Conservation (phyloP, 2,113 vertebrate genomes). For the Plecotus auritus region DNA sequence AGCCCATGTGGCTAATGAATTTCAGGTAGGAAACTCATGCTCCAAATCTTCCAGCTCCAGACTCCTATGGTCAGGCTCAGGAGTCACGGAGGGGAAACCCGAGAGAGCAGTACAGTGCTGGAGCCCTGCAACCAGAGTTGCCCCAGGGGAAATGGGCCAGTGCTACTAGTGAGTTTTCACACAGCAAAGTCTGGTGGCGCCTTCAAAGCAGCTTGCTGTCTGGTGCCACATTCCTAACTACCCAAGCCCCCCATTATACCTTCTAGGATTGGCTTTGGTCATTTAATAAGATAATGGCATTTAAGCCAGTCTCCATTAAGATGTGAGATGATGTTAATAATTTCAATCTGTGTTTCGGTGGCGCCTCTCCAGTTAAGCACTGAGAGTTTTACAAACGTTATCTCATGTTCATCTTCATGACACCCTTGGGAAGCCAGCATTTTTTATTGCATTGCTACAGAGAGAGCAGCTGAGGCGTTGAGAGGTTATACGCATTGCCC, state of each 20-base stretch:
- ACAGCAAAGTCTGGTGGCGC: not conserved
- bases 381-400: slow-evolving; percentile 37
- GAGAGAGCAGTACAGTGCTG: not conserved
- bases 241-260: slow-evolving; percentile 17
- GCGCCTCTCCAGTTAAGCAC: slow-evolving; percentile 37
- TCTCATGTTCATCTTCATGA: slow-evolving; percentile 53
- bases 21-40: not conserved
- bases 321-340: slow-evolving; percentile 47
- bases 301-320: slow-evolving; percentile 40
- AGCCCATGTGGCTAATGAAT: not conserved
- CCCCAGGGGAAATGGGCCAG: not conserved
- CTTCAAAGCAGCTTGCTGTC: slow-evolving; percentile 17
- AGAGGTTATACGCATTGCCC: slow-evolving; percentile 3
- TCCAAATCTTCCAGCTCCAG: not conserved
- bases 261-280: slow-evolving; percentile 49
- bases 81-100: not conserved
- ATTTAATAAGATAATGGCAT: slow-evolving; percentile 61
- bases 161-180: not conserved
- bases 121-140: not conserved
- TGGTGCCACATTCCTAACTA: slow-evolving; percentile 1
- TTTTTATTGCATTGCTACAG: not conserved
- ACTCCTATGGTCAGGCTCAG: not conserved
- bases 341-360: slow-evolving; percentile 49
- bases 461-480: not conserved
- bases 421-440: slow-evolving; percentile 35